phyloP scores from a whole-genome alignment of 2,113 vertebrate genomes.

The Brevimyrus niger region DNA sequence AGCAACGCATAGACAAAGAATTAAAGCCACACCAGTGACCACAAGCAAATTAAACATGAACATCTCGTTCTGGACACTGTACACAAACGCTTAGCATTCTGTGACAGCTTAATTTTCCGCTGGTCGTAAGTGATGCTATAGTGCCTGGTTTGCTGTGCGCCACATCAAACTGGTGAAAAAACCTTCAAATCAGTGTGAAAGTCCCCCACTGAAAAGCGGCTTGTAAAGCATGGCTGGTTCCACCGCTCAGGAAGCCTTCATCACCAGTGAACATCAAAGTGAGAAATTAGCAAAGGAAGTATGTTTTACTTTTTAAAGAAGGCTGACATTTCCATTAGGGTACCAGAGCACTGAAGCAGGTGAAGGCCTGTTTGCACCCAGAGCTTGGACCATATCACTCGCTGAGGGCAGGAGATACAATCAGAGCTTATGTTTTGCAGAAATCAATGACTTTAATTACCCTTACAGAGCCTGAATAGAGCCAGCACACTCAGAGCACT shows the following conservation, averaged over 20 bases:
- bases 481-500: background rate
- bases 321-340: background rate
- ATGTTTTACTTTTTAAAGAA: background rate
- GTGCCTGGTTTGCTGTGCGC: background rate
- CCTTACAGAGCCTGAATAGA: background rate
- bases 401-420: background rate
- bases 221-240: background rate
- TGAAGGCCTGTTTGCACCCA: background rate
- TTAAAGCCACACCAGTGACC: background rate
- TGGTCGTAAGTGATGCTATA: background rate
- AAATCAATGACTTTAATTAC: constrained; percentile 10
- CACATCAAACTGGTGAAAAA: background rate
- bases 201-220: background rate
- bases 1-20: background rate
- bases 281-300: background rate
- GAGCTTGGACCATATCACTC: background rate
- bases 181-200: background rate
- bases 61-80: background rate
- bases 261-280: background rate
- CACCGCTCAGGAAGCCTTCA: background rate
- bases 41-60: background rate
- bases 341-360: background rate
- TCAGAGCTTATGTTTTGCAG: background rate
- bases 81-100: background rate
- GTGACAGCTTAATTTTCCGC: background rate